Evolutionary conservation across 92 coral and sea anemone genomes (phyloP), one percentile per base, ranked within the genome.

Genomic region (Porites cylindrica): DNA sequence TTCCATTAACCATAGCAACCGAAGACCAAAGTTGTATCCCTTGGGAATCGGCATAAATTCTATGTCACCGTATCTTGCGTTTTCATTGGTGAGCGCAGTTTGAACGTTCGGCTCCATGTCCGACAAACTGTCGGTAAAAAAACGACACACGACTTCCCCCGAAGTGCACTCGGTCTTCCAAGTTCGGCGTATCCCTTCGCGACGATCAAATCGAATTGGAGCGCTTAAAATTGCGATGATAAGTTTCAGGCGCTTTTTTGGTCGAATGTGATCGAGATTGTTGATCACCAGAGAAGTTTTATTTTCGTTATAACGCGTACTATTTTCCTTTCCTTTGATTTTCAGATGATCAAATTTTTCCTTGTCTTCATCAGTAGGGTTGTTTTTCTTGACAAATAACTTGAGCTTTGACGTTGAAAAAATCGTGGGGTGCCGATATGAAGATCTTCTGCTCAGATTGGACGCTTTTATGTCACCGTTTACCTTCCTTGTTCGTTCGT

Each of bases 211-310:
- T 66, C 95, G 89, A 23, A 90, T 93, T 11, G 99, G 99, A 1
- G 99, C 99, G 69, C 98, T 91, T 17, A 97, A 52, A 13, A 97
- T 89, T 18, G 97, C 97, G 4, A 97, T 92, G 10, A 97, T 81
- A 10, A 97, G 84, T 53, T 86, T 86, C 32, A 95, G 69, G 29
- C 79, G 76, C 26, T 80, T 81, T 54, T 77, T 87, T 10, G 17
- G 38, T 12, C 71, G 61, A 0, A 18, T 59, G n/a, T 23, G 51
- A 17, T 7, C 32, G 10, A 61, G 6, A 1, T 13, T 82, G 66
- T 59, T 18, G 26, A n/a, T 6, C 20, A 38, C 18, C 6, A 10
- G 18, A 58, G 51, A 82, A 32, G 38, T 70, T 1, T 71, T 19
- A 24, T 82, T 82, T 14, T 5, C 19, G 38, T 24, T 29, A 14